Percentiles rank a stretch among this genome's conserved stretches.
These are phyloP conservation scores for Drosophila infuscata DNA, from an alignment of 2,888 invertebrate species.

Conservation along the genomic window DNA sequence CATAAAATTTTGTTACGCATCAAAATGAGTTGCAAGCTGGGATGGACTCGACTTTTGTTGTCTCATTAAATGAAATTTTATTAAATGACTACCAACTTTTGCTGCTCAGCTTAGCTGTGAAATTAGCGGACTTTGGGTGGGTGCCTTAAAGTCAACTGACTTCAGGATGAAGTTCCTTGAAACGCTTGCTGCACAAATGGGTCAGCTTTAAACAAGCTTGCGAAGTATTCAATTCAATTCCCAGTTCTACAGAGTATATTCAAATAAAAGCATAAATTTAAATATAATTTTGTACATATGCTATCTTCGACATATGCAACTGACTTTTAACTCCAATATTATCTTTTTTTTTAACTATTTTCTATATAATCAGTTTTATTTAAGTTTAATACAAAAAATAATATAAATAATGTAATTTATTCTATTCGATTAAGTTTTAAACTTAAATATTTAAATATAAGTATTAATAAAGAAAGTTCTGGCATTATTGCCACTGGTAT, in stretches of 20 bases:
- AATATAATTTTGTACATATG: too few species aligned
- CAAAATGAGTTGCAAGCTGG: constrained; percentile 54
- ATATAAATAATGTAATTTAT: background rate
- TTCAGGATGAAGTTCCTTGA: background rate
- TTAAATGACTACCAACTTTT: constrained; percentile 66
- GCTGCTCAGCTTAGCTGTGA: constrained; percentile 44
- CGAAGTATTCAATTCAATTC: background rate
- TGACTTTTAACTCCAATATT: background rate
- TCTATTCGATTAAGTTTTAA: background rate
- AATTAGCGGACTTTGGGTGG: constrained; percentile 40
- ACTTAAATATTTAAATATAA: background rate
- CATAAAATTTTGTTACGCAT: constrained; percentile 78
- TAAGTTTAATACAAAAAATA: background rate
- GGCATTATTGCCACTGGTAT: background rate
- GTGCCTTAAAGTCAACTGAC: constrained; percentile 3
- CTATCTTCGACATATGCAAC: background rate
- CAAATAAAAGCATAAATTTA: background rate
- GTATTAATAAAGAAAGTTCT: background rate
- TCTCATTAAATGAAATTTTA: constrained; percentile 70
- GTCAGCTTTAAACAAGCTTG: constrained; percentile 41
- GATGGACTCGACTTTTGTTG: constrained; percentile 51
- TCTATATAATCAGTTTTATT: background rate
- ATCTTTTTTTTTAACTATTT: background rate
- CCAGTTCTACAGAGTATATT: background rate
- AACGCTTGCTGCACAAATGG: constrained; percentile 28